Percentiles rank a stretch among this genome's conserved stretches.
Conservation (phyloP, 2,113 vertebrate genomes). For the Hippopotamus amphibius region DNA sequence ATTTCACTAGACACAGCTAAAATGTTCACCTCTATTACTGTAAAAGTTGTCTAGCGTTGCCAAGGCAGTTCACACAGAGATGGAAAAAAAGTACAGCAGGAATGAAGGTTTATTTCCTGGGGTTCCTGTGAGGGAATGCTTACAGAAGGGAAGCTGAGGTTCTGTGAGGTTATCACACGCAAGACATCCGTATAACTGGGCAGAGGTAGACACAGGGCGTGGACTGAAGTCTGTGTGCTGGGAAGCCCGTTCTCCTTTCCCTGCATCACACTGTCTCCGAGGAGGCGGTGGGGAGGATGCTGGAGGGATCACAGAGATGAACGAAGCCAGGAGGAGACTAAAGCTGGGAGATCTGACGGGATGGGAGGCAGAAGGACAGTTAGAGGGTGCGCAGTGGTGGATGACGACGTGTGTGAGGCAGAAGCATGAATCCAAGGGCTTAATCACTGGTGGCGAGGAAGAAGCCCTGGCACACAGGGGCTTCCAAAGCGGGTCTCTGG, state of each 20-base stretch:
- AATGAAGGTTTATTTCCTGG: not conserved
- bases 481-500: accelerated
- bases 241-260: not conserved
- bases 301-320: not conserved
- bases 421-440: not conserved
- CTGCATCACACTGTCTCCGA: not conserved
- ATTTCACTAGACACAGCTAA: not conserved
- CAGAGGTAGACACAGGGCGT: not conserved
- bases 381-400: accelerated
- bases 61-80: not conserved
- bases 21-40: not conserved
- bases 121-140: not conserved
- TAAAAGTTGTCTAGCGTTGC: not conserved
- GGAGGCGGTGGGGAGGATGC: not conserved
- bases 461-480: not conserved
- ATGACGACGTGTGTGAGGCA: not conserved
- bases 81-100: not conserved
- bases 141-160: not conserved
- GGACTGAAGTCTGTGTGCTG: not conserved
- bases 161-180: accelerated
- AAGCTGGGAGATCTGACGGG: not conserved
- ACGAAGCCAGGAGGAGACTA: not conserved
- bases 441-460: not conserved
- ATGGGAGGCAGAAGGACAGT: not conserved
- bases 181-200: not conserved